Base-by-base conservation (phyloP, 2,113 vertebrate genomes). In the Nanorana parkeri region DNA sequence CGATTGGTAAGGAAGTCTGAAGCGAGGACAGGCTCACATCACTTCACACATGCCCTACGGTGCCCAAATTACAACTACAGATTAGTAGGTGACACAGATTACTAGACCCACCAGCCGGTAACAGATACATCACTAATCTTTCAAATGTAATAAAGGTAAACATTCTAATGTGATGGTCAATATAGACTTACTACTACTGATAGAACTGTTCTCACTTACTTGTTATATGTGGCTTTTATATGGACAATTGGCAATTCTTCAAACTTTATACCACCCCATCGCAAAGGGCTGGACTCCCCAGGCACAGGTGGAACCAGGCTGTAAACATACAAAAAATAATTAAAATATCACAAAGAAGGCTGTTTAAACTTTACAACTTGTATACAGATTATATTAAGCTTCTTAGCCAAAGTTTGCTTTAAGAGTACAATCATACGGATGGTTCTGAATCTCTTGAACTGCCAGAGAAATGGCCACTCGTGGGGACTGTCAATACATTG, bases 191-290 rank as follows among this genome's bases (percentile, higher is more conserved):
- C 13, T 47, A 11, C 8, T 47, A 47, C 41, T 2, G 32, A 36
- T 36, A 47, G 41, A 11, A 47, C 11, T 1, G 41, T 47, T 47
- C 11, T 47, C 41, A 60, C 96, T 94, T 91, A 99, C 98, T 99
- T 99, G 93, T 99, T 99, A 85, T 97, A 97, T 0, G 97, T 96
- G 1, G 98, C 97, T 91, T 98, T 99, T 77, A 99, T 92, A 86
- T 99, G 94, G 54, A 89, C 89, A 15, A 99, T 90, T 0, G 95
- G 96, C 51, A 98, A 90, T 79, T 98, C 96, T 66, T 98, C 96
- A 85, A 93, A 99, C 79, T 83, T 92, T 86, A 91, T 96, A 2
- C 96, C 96, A 51, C 80, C 94, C 97, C 97, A 99, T 2, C 87
- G 88, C 85, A 96, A 89, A 2, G 91, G 52, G 72, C 88, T 94